Percentiles rank a stretch among this genome's conserved stretches.
These are phyloP conservation scores for Trichonephila clavipes DNA, from an alignment of 1,140 invertebrate genomes.

Conservation along the genomic window DNA sequence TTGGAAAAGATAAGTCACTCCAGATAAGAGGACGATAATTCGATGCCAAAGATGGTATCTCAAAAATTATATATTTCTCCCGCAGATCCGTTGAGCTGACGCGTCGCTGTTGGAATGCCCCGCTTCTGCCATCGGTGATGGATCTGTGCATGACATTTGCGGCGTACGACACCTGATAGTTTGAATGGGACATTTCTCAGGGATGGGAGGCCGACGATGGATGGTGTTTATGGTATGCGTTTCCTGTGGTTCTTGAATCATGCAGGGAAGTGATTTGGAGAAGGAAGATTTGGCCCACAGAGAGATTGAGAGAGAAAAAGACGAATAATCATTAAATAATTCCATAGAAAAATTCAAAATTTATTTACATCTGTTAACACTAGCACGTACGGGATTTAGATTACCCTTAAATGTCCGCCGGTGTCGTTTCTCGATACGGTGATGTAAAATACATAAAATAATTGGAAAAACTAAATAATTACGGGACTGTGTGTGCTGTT, in stretches of 20 bases:
- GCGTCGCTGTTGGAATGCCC: no score
- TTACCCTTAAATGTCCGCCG: no score
- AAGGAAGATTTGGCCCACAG: no score
- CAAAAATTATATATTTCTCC: background rate
- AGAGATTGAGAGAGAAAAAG: no score
- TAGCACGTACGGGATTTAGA: no score
- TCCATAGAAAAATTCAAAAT: no score
- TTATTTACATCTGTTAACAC: no score
- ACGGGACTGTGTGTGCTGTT: no score
- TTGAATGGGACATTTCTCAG: background rate
- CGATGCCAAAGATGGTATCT: conserved; percentile 27
- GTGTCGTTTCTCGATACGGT: no score
- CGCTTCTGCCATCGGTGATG: background rate
- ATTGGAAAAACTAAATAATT: no score
- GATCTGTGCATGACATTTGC: conserved; percentile 9
- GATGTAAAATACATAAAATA: no score
- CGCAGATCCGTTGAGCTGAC: background rate
- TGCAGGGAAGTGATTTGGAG: background rate
- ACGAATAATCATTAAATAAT: no score
- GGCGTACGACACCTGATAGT: background rate
- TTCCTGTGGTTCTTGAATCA: background rate
- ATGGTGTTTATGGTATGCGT: background rate
- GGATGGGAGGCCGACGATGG: background rate
- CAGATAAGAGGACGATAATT: background rate
- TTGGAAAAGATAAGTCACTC: background rate